Evolutionary conservation across 1,140 invertebrate genomes (phyloP).

Genomic region (Drosophila ogumai): DNA sequence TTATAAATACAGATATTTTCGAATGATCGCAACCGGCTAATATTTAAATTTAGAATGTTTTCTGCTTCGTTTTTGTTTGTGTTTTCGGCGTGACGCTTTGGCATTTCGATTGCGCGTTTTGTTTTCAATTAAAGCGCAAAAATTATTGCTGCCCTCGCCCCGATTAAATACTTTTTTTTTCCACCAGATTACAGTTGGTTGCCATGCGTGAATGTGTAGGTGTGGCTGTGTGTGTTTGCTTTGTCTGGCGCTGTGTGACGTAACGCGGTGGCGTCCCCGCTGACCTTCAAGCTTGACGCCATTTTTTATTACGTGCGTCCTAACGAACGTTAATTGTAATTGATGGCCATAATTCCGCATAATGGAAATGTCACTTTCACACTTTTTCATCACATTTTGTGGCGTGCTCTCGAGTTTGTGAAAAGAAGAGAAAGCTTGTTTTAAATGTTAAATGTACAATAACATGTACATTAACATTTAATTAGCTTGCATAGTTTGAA

Average conservation of each 20-base stretch:
- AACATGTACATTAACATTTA: too few relatives aligned
- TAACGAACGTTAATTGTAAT: constrained; percentile 17
- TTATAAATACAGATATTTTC: constrained; percentile 61
- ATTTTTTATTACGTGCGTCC: constrained; percentile 44
- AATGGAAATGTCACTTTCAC: constrained; percentile 13
- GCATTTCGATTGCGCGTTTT: constrained; percentile 49
- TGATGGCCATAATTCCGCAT: constrained; percentile 16
- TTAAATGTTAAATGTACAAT: too few relatives aligned
- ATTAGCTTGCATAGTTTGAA: too few relatives aligned
- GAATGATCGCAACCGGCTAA: constrained; percentile 25
- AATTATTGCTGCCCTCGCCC: constrained; percentile 13
- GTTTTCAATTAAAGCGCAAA: constrained; percentile 57
- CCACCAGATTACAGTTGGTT: constrained; percentile 36
- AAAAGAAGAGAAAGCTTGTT: background rate
- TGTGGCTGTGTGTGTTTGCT: constrained; percentile 8
- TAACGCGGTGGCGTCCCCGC: constrained; percentile 28
- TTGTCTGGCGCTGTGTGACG: constrained; percentile 33
- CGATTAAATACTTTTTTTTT: constrained; percentile 28
- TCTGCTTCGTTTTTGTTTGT: constrained; percentile 3
- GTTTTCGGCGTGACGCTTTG: constrained; percentile 59
- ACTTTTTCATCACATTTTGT: background rate
- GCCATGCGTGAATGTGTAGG: constrained; percentile 5
- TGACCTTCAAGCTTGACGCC: constrained; percentile 41
- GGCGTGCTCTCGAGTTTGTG: too few relatives aligned
- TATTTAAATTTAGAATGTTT: constrained; percentile 68